Conservation (phyloP, 2,888 invertebrate genomes). For the Sthenelais limicola region DNA sequence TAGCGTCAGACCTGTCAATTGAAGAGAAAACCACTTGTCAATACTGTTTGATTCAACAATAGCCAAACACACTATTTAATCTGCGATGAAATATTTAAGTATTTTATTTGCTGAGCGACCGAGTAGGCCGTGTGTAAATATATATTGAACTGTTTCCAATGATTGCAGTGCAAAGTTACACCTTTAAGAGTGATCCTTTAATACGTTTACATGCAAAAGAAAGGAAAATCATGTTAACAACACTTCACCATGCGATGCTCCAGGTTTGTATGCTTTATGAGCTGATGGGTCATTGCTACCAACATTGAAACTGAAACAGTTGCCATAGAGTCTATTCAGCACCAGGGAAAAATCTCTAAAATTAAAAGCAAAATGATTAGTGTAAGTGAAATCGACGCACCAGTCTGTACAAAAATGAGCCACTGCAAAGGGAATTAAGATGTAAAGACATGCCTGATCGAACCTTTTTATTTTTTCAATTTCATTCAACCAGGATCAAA, state of each 20-base stretch:
- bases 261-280: constrained; percentile 12
- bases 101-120: too few relatives aligned
- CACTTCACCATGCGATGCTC: constrained; percentile 10
- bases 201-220: not conserved
- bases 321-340: not conserved
- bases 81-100: not conserved
- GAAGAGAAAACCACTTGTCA: not conserved
- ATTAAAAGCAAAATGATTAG: too few relatives aligned
- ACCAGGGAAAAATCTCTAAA: constrained; percentile 7
- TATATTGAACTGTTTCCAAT: too few relatives aligned
- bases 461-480: too few relatives aligned
- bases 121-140: too few relatives aligned
- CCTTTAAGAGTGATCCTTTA: too few relatives aligned
- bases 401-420: too few relatives aligned
- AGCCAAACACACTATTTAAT: not conserved
- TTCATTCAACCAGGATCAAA: too few relatives aligned
- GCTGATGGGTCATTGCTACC: not conserved
- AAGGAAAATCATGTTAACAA: not conserved
- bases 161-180: too few relatives aligned
- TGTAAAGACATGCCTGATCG: too few relatives aligned
- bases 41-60: not conserved
- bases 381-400: too few relatives aligned
- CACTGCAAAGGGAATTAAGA: too few relatives aligned
- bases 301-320: constrained; percentile 22
- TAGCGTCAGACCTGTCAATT: not conserved